Evolutionary conservation across 2,888 invertebrate genomes (phyloP), one percentile per base, ranked within the genome.

Genomic region (Deroplatys truncata): DNA sequence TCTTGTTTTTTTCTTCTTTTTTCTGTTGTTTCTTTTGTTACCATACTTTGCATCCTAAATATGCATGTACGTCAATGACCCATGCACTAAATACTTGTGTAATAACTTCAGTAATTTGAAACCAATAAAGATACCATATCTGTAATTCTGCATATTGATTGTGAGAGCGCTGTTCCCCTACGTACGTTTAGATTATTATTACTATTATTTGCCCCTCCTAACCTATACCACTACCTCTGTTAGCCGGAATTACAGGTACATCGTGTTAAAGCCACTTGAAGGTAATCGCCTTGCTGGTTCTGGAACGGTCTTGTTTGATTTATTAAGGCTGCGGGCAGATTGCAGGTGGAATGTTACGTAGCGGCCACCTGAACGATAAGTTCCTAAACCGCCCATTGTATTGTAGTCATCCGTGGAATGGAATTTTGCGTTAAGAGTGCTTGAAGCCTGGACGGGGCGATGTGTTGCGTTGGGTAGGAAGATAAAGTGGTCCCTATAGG

Each of bases 401-500:
- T 72, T 72, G 56, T 72, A 72, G 56, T 72, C 56, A 72, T 72
- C 56, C 56, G 56, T 72, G 56, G 56, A 72, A 72, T 72, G 56
- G 56, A 72, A 72, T 72, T 72, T 72, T 72, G 56, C 56, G 56
- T 72, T 72, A 72, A 72, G 56, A 72, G 56, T 72, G 20, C 56
- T 72, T 72, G 56, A 72, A 72, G 20, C 56, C 56, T 72, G 56
- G 56, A 72, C 56, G 25, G 56, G 56, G 56, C 56, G 56, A 72
- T 72, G 56, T 72, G 56, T 72, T 82, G 82, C 82, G 86, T 86
- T 82, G 86, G 87, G 35, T 72, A 87, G 87, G 83, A 87, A 87
- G 87, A 87, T 83, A 83, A 83, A 87, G 87, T 87, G 87, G 83
- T 87, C 87, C 87, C 87, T 83, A 43, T 83, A 82, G 87, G 87